A percentile compares a stretch with the other conserved stretches of the same genome.
phyloP scores from a whole-genome alignment of 2,888 invertebrate genomes.

The Archips xylosteana region DNA sequence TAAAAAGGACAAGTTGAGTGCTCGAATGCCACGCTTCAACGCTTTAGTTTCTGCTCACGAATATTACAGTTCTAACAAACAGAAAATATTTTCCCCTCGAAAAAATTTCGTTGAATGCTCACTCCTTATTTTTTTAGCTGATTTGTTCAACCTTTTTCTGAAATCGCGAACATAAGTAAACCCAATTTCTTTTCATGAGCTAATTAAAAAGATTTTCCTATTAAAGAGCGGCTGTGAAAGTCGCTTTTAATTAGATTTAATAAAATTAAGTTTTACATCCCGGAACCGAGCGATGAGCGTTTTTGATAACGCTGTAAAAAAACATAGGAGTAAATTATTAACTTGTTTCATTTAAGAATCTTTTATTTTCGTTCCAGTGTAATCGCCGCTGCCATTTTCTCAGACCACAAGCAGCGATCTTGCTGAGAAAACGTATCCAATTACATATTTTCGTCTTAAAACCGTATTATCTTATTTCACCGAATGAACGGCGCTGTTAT shows the following conservation, averaged over 20 bases:
- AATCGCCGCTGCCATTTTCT: too few relatives aligned
- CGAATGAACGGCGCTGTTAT: neutral
- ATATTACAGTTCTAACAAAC: constrained; percentile 16
- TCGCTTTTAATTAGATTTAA: constrained; percentile 6
- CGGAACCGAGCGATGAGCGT: neutral
- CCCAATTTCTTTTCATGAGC: neutral
- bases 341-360: neutral
- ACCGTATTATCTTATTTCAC: too few relatives aligned
- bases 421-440: too few relatives aligned
- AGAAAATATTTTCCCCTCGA: neutral
- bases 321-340: neutral
- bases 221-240: neutral
- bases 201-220: neutral
- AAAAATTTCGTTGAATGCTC: neutral
- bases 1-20: too few relatives aligned
- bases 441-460: too few relatives aligned
- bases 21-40: constrained; percentile 18
- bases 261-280: constrained; percentile 1
- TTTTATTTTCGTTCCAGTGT: too few relatives aligned
- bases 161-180: constrained; percentile 3
- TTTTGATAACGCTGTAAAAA: neutral
- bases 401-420: too few relatives aligned
- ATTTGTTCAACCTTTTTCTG: neutral
- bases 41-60: constrained; percentile 6
- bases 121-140: neutral